A percentile compares a stretch with the other conserved stretches of the same genome.
phyloP scores from a whole-genome alignment of 2,888 invertebrate genomes.

The Cheilosia vulpina region DNA sequence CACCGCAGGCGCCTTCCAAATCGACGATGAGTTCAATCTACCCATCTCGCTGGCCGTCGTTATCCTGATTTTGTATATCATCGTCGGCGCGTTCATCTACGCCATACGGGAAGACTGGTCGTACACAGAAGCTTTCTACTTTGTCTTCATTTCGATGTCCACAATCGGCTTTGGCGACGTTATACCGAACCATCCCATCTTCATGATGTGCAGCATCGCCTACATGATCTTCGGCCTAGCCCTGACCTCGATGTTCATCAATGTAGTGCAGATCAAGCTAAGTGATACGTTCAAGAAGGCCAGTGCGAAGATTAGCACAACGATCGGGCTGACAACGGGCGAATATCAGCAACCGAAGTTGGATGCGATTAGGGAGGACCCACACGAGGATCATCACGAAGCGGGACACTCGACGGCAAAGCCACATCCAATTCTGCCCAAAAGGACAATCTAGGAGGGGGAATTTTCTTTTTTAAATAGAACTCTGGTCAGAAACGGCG shows the following conservation, averaged over 20 bases:
- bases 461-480: constrained; percentile 76
- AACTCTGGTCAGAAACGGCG: constrained; percentile 5
- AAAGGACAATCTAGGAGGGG: constrained; percentile 60
- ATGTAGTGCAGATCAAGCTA: constrained; percentile 94
- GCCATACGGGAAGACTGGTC: constrained; percentile 92
- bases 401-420: background rate
- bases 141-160: constrained; percentile 98
- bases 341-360: constrained; percentile 84
- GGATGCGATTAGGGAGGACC: constrained; percentile 79
- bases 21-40: constrained; percentile 97
- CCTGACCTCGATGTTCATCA: constrained; percentile 98
- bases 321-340: constrained; percentile 90
- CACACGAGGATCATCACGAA: constrained; percentile 50
- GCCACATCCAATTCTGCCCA: constrained; percentile 80
- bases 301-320: constrained; percentile 92
- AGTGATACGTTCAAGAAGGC: constrained; percentile 93
- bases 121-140: constrained; percentile 97
- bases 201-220: constrained; percentile 95
- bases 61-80: constrained; percentile 93
- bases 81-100: constrained; percentile 93
- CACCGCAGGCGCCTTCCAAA: constrained; percentile 85
- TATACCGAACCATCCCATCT: constrained; percentile 93
- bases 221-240: constrained; percentile 97
- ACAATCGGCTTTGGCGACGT: constrained; percentile 98
- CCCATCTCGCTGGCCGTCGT: constrained; percentile 95